These are phyloP conservation scores for Prionailurus viverrinus DNA, from an alignment of 2,113 vertebrate species.

Conservation along the genomic window DNA sequence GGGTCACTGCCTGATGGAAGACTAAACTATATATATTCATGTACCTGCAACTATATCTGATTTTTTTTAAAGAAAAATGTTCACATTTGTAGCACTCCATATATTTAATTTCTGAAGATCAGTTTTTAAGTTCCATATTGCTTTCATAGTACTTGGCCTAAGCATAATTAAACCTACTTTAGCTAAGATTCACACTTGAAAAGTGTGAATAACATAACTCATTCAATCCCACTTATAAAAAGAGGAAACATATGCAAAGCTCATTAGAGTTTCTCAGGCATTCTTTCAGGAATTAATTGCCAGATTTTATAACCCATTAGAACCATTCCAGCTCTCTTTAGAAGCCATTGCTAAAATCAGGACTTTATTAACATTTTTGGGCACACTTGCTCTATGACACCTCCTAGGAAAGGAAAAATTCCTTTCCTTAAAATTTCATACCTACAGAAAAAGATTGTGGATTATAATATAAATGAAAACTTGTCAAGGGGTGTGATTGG, in stretches of 20 bases:
- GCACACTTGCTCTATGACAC: constrained; percentile 39
- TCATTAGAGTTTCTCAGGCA: constrained; percentile 74
- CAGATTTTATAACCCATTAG: constrained; percentile 63
- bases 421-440: constrained; percentile 5
- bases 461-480: not conserved
- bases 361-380: constrained; percentile 55
- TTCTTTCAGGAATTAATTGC: constrained; percentile 75
- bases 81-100: not conserved
- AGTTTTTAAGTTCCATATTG: constrained; percentile 43
- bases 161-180: constrained; percentile 65
- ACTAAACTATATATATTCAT: not conserved
- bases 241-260: constrained; percentile 66
- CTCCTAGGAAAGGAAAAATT: constrained; percentile 38
- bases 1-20: constrained; percentile 13
- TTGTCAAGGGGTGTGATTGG: not conserved
- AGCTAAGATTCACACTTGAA: constrained; percentile 70
- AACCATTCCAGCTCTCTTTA: constrained; percentile 51
- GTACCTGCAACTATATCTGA: not conserved
- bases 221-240: constrained; percentile 66
- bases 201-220: constrained; percentile 74
- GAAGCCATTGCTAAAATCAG: constrained; percentile 57
- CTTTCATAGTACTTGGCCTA: constrained; percentile 21
- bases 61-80: constrained; percentile 16
- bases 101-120: constrained; percentile 57
- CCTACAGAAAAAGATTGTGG: not conserved